Percentiles rank a stretch among this genome's conserved stretches.
phyloP scores from a whole-genome alignment of 1,140 invertebrate species.

The Phortica variegata region DNA sequence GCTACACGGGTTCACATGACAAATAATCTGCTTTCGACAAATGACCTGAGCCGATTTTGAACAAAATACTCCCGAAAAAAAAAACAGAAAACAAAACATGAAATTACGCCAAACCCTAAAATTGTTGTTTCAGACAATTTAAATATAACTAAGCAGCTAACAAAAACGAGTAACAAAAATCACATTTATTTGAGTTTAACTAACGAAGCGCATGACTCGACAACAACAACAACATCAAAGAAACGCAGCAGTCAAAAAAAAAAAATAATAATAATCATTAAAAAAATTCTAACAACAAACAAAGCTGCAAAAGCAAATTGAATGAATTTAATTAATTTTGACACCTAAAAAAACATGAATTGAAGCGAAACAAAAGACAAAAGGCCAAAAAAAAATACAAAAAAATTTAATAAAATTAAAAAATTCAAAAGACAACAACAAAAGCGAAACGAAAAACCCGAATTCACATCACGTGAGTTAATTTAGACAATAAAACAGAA shows the following conservation, averaged over 20 bases:
- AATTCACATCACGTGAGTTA: slow-evolving; percentile 30
- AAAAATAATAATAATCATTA: background rate
- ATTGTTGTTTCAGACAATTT: background rate
- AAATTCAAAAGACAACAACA: slow-evolving; percentile 2
- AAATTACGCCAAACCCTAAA: slow-evolving; percentile 1
- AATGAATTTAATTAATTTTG: slow-evolving; percentile 30
- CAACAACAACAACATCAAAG: slow-evolving; percentile 25
- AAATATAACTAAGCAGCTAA: slow-evolving; percentile 12
- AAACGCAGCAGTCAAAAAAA: background rate
- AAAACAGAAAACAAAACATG: slow-evolving; percentile 5
- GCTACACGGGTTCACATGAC: slow-evolving; percentile 36
- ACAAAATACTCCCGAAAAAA: slow-evolving; percentile 12
- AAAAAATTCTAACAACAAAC: slow-evolving; percentile 17
- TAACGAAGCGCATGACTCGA: slow-evolving; percentile 36
- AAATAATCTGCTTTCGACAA: slow-evolving; percentile 23
- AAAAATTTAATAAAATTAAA: too few species aligned
- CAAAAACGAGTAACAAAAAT: slow-evolving; percentile 5
- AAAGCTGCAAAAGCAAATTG: slow-evolving; percentile 9
- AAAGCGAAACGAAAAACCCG: slow-evolving; percentile 23
- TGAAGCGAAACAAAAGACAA: too few species aligned
- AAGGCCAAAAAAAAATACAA: too few species aligned
- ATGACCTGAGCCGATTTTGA: slow-evolving; percentile 11
- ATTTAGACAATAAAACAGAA: slow-evolving; percentile 33
- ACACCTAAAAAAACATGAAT: background rate
- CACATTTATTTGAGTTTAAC: slow-evolving; percentile 31